phyloP scores from a whole-genome alignment of 1,140 invertebrate genomes.

The Cotesia chilonis region DNA sequence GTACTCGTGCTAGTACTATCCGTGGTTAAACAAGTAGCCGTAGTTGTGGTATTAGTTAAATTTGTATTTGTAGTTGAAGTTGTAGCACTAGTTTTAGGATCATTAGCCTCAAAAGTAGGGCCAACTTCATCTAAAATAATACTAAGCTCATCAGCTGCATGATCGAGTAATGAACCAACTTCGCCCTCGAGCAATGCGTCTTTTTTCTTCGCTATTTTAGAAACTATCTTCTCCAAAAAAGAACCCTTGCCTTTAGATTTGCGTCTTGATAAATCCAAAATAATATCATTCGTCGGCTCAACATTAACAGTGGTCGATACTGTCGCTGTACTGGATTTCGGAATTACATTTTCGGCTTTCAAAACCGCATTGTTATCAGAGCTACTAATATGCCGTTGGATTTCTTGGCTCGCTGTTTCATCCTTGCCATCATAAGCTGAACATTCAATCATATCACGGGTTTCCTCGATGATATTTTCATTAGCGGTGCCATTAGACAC shows the following conservation, averaged over 20 bases:
- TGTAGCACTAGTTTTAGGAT: slow-evolving; percentile 21
- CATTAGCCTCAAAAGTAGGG: slow-evolving; percentile 32
- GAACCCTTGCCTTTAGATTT: slow-evolving; percentile 58
- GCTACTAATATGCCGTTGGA: neutral
- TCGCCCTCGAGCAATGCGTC: slow-evolving; percentile 56
- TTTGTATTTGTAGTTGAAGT: too few relatives aligned
- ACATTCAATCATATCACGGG: slow-evolving; percentile 27
- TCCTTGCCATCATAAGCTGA: slow-evolving; percentile 19
- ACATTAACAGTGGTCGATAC: neutral
- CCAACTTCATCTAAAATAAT: slow-evolving; percentile 52
- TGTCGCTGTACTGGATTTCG: neutral
- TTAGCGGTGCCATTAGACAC: neutral
- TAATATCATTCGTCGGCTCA: slow-evolving; percentile 57
- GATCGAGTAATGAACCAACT: slow-evolving; percentile 48
- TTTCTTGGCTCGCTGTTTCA: slow-evolving; percentile 18
- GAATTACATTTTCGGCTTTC: slow-evolving; percentile 2
- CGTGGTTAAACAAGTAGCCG: neutral
- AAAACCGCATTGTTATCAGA: neutral
- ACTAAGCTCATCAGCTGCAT: slow-evolving; percentile 50
- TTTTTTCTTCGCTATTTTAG: slow-evolving; percentile 63
- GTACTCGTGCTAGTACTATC: neutral
- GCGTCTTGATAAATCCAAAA: slow-evolving; percentile 58
- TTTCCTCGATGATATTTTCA: slow-evolving; percentile 29
- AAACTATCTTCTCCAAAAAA: slow-evolving; percentile 61
- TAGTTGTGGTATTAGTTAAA: neutral